Conservation (phyloP, 2,113 vertebrate genomes). For the Prunella himalayana region DNA sequence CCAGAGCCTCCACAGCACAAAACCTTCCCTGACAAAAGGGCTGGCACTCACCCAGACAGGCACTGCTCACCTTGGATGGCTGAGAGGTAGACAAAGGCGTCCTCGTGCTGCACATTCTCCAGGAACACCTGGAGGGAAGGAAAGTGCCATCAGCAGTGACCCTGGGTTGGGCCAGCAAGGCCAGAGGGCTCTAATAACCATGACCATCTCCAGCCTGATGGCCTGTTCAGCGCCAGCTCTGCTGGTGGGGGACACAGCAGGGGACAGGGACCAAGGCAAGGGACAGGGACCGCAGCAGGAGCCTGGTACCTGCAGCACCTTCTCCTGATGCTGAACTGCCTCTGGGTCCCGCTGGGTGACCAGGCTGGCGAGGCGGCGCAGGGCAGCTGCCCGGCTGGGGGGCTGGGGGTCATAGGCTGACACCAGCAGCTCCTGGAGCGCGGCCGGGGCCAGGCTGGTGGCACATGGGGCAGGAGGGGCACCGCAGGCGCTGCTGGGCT, state of each 20-base stretch:
- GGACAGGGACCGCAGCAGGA: rapidly evolving
- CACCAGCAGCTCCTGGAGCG: constrained; percentile 71
- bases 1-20: background rate
- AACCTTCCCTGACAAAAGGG: background rate
- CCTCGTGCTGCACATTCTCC: constrained; percentile 89
- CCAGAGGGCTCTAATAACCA: rapidly evolving
- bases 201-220: rapidly evolving
- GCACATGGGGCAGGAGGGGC: background rate
- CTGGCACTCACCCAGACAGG: rapidly evolving
- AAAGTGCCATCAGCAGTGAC: background rate
- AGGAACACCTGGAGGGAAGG: constrained; percentile 81
- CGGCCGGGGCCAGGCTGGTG: rapidly evolving
- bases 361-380: constrained; percentile 76
- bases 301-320: constrained; percentile 78
- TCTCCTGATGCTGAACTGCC: constrained; percentile 74
- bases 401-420: constrained; percentile 85
- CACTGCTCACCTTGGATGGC: constrained; percentile 90
- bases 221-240: background rate
- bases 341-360: constrained; percentile 65
- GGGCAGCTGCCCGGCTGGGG: constrained; percentile 77
- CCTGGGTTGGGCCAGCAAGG: background rate
- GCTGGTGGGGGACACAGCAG: rapidly evolving
- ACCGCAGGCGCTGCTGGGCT: background rate
- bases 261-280: rapidly evolving
- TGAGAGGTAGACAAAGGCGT: constrained; percentile 93